Evolutionary conservation across 1,140 invertebrate species (phyloP), one percentile per base, ranked within the genome.

Genomic region (Zaprionus capensis): DNA sequence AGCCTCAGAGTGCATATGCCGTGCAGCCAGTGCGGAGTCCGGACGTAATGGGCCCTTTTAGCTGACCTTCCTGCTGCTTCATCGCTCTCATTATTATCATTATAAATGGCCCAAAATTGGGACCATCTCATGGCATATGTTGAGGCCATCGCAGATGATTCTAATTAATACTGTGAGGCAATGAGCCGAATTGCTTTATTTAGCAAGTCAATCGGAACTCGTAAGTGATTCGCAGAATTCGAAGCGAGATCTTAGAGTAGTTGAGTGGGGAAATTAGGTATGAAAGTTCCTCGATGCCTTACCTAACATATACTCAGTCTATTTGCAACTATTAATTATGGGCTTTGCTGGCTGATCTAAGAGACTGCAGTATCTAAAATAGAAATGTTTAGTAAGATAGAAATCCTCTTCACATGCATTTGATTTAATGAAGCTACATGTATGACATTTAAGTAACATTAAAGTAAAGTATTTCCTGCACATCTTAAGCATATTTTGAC

Each of bases 1-100:
- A 79, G 83, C 80, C 71, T 70, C 53, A 58, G 74, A 83, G 65
- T 87, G 80, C 80, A 88, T 73, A 88, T 73, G 72, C 55, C 24
- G 31, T 31, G 31, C 31, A 70, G 14, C 15, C 22, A 38, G 51
- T 51, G 20, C 14, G 22, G 41, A 4, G 51, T 51, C 26, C 14
- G 22, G 41, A 4, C n/a, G 28, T 22, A 34, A 31, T 41, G 20
- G 12, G 49, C 5, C 55, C 28, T 12, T 24, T 36, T 20, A 20
- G 24, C 20, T 7, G 14, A 22, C 17, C 28, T 17, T 17, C 31
- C 31, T 17, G 28, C 22, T 12, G 1, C 36, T 56, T 14, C 12
- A 59, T 46, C 57, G 44, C 49, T 22, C 44, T 57, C 36, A 36
- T 36, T n/a, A 69, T 51, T 17, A 63, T 63, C 22, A 41, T 55